Evolutionary conservation across 2,113 vertebrate species (phyloP).

Genomic region (Cryptotis parvus): DNA sequence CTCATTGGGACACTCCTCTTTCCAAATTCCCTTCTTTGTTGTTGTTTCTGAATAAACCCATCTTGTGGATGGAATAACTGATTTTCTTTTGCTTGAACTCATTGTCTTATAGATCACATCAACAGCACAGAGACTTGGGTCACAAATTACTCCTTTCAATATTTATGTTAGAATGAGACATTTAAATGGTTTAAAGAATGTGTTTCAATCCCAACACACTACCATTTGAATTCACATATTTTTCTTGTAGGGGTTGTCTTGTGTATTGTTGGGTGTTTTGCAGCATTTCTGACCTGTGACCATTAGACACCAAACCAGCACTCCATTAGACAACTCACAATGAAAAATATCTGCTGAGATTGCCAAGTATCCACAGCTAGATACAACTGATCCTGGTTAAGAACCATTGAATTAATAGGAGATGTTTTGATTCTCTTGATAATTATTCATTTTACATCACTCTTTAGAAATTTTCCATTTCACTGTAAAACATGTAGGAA

Average conservation of each 20-base stretch:
- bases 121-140: not conserved
- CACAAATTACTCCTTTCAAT: not conserved
- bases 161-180: not conserved
- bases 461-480: constrained; percentile 45
- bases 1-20: not conserved
- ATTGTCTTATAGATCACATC: constrained; percentile 34
- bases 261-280: not conserved
- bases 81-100: not conserved
- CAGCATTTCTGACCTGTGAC: not conserved
- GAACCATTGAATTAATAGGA: not conserved
- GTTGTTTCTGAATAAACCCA: not conserved
- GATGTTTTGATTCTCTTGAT: not conserved
- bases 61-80: not conserved
- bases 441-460: constrained; percentile 8
- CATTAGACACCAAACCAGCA: not conserved
- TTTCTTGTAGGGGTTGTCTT: not conserved
- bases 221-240: no score
- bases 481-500: not conserved
- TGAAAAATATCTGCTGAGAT: not conserved
- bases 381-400: not conserved
- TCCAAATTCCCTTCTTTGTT: not conserved
- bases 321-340: not conserved
- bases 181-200: constrained; percentile 1
- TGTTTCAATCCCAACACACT: no score
- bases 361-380: not conserved